These are phyloP conservation scores for Pantherophis vulpinus DNA, from an alignment of 2,797 vertebrate species.

Conservation along the genomic window DNA sequence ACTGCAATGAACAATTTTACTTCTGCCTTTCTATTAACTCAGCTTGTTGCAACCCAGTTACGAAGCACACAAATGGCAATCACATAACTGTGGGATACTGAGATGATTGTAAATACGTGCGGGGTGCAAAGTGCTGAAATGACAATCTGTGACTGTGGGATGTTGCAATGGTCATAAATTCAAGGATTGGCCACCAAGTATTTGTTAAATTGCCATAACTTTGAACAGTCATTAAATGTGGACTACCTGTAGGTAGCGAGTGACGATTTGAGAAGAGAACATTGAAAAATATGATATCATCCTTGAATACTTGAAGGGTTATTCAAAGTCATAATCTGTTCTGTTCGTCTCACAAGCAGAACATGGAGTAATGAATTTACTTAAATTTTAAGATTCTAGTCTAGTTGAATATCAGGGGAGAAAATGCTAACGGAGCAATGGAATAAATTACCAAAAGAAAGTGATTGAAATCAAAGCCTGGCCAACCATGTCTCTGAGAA, in stretches of 20 bases:
- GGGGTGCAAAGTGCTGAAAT: not conserved
- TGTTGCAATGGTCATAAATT: not conserved
- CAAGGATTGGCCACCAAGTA: not conserved
- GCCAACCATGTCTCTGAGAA: not conserved
- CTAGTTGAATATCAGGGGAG: not conserved
- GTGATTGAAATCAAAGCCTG: not conserved
- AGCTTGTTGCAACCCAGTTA: not conserved
- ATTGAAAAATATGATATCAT: not conserved
- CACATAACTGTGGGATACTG: not conserved
- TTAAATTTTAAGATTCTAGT: not conserved
- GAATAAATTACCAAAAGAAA: not conserved
- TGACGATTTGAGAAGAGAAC: not conserved
- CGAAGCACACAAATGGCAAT: not conserved
- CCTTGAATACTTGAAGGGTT: not conserved
- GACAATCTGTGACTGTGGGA: not conserved
- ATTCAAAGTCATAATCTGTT: not conserved
- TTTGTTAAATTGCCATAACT: not conserved
- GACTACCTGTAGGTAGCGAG: not conserved
- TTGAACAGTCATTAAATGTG: not conserved
- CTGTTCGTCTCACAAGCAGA: not conserved
- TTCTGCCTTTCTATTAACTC: not conserved
- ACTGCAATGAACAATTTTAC: not conserved
- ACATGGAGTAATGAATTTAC: not conserved
- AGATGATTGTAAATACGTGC: not conserved
- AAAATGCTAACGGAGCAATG: not conserved